Evolutionary conservation across 1,140 invertebrate species (phyloP), one percentile per base, ranked within the genome.

Genomic region (Drosophila triauraria): DNA sequence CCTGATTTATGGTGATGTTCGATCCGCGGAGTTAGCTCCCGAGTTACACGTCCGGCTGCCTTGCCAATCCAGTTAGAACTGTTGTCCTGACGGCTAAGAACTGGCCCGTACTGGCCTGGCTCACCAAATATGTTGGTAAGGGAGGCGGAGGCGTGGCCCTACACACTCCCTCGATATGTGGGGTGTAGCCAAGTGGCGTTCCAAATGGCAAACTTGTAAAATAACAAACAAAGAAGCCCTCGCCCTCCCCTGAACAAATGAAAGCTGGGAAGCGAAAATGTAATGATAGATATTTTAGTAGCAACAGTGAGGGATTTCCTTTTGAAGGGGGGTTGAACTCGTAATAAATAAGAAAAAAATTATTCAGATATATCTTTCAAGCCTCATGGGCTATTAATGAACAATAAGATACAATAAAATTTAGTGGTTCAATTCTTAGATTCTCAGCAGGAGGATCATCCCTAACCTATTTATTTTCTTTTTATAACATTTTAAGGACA

Each of bases 11-110:
- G 67, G 40, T 57, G 57, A 40, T 48, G 13, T 50, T 44, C 25
- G 56, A 60, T 50, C 56, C 57, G 46, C 35, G 32, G 62, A 43
- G 59, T 38, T 60, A 10, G 56, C 70, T 72, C 68, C 67, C 68
- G 46, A 51, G 51, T 56, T 35, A 35, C 27, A 85, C 75, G 82
- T 85, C 78, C 48, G 68, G 60, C 57, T 74, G 51, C 57, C 48
- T 86, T 48, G 82, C 63, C 68, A 75, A 71, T 63, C 74, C 75
- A 85, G 76, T 70, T 64, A 42, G 42, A 61, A 85, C 82, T 85
- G 82, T 61, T 60, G 47, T 56, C 53, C 35, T 56, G 51, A 13
- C 50, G n/a, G 40, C 46, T 27, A 53, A 5, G 35, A 61, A 65
- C 38, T 46, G 25, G 43, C 51, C 47, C 58, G 65, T 43, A 62